Conservation (phyloP, 2,113 vertebrate species). For the Salminus brasiliensis region DNA sequence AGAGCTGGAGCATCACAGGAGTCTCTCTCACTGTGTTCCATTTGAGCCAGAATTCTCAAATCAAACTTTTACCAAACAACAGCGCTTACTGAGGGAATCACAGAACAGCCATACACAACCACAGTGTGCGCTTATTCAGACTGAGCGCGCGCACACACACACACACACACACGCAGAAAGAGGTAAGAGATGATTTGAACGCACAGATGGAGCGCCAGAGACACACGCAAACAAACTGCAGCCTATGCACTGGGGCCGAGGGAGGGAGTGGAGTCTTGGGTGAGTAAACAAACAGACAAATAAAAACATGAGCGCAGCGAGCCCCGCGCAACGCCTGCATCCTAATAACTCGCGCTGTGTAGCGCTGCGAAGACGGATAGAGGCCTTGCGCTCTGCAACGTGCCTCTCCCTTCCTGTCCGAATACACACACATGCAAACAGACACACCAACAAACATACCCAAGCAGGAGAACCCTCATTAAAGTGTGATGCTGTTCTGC, state of each 20-base stretch:
- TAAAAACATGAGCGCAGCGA: slow-evolving; percentile 32
- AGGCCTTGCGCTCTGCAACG: neutral
- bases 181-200: slow-evolving; percentile 12
- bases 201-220: slow-evolving; percentile 21
- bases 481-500: neutral
- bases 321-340: slow-evolving; percentile 3
- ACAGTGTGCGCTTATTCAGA: neutral
- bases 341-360: neutral
- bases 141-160: neutral
- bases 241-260: slow-evolving; percentile 21
- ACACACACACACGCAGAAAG: slow-evolving; percentile 5
- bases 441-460: slow-evolving; percentile 17
- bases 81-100: neutral
- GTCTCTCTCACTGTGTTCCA: neutral
- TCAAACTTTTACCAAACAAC: slow-evolving; percentile 5
- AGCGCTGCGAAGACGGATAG: neutral
- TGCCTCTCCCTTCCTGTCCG: neutral
- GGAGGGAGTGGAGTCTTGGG: slow-evolving; percentile 25
- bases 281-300: slow-evolving; percentile 43
- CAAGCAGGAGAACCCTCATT: neutral
- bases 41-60: neutral
- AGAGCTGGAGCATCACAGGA: neutral
- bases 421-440: neutral
- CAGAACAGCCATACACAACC: neutral
- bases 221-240: slow-evolving; percentile 40